Evolutionary conservation across 2,113 vertebrate species (phyloP).

Genomic region (Alethe diademata): DNA sequence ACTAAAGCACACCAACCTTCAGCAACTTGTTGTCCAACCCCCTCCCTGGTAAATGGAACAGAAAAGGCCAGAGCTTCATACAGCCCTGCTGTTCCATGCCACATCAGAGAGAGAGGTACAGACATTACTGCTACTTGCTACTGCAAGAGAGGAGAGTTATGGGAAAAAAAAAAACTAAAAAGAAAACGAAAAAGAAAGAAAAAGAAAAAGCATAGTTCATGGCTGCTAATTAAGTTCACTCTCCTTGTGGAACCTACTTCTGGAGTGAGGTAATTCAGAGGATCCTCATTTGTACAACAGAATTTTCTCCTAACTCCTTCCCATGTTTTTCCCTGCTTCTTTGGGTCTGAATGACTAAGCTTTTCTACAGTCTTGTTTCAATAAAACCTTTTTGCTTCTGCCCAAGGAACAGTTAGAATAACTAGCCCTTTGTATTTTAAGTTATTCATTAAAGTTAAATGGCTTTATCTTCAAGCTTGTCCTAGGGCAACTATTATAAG

Average conservation of each 20-base stretch:
- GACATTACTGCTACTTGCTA: neutral
- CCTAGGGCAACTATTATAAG: constrained; percentile 42
- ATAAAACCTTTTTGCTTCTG: neutral
- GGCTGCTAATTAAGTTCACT: neutral
- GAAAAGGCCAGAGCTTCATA: neutral
- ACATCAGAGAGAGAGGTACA: rapidly evolving
- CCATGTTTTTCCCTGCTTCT: neutral
- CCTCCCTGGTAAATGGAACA: neutral
- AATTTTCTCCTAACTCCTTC: constrained; percentile 14
- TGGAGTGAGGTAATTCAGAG: neutral
- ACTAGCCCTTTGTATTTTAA: constrained; percentile 36
- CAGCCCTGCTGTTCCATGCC: neutral
- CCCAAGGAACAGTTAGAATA: neutral
- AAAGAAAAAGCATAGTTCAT: neutral
- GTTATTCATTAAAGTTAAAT: constrained; percentile 59
- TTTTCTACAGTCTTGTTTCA: neutral
- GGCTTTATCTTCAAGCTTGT: constrained; percentile 31
- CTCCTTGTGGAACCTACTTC: neutral
- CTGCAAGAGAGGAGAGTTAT: neutral
- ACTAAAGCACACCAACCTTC: neutral
- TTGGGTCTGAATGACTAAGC: constrained; percentile 31
- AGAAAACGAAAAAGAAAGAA: too few species aligned
- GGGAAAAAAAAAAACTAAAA: too few species aligned
- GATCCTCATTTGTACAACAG: neutral
- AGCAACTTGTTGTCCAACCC: neutral